Percentiles rank a stretch among this genome's conserved stretches.
Conservation (phyloP, 2,888 invertebrate species). For the Pyrrhia umbra region DNA sequence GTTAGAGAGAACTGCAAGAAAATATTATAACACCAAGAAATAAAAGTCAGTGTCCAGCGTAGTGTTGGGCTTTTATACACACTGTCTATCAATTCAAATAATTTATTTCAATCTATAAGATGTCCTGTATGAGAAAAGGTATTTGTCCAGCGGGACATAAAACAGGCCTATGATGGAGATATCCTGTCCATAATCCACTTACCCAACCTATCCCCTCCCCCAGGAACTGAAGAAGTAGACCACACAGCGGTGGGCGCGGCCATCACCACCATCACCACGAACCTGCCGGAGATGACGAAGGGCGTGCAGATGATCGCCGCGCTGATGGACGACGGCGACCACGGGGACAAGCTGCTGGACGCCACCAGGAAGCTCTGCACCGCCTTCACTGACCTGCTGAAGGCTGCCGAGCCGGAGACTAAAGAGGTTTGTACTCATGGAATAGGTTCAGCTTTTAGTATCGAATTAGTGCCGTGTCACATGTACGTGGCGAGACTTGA, state of each 20-base stretch:
- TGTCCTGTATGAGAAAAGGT: no score
- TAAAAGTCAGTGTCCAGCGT: no score
- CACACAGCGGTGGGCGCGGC: constrained; percentile 99
- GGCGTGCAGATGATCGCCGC: constrained; percentile 98
- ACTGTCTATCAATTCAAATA: no score
- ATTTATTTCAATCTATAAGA: no score
- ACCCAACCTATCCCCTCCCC: background rate
- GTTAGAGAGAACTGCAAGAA: no score
- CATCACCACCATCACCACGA: constrained; percentile 98
- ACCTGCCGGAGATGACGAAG: constrained; percentile 98
- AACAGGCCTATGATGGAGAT: no score
- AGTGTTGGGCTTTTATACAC: no score
- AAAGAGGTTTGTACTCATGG: constrained; percentile 92
- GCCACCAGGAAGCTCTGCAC: constrained; percentile 97
- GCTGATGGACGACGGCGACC: constrained; percentile 96
- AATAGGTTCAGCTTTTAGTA: no score
- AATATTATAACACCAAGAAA: no score
- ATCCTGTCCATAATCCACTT: background rate
- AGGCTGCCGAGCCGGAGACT: constrained; percentile 98
- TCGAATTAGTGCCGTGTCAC: no score
- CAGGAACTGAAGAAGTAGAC: constrained; percentile 95
- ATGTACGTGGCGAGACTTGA: no score
- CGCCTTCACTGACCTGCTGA: constrained; percentile 98
- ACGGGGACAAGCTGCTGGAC: constrained; percentile 96
- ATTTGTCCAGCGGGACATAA: no score